These are phyloP conservation scores for Sycophila sp. DNA, from an alignment of 1,140 invertebrate genomes.

Conservation along the genomic window DNA sequence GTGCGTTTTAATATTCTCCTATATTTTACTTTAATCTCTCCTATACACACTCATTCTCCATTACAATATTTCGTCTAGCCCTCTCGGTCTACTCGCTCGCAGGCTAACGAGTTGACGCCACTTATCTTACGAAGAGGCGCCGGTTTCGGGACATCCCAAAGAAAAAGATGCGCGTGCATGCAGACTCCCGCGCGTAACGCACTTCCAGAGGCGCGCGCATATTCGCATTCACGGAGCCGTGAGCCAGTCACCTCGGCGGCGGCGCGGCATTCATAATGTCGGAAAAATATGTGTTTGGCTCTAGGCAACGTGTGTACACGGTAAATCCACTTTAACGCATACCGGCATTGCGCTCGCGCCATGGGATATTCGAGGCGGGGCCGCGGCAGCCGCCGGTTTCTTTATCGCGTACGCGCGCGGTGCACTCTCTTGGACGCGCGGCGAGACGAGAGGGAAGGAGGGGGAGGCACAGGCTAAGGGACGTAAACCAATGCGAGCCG, in stretches of 20 bases:
- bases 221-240: too few relatives aligned
- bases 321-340: slow-evolving; percentile 36
- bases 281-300: slow-evolving; percentile 39
- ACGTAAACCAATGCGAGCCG: slow-evolving; percentile 13
- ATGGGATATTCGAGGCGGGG: slow-evolving; percentile 40
- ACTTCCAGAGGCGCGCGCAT: too few relatives aligned
- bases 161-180: too few relatives aligned
- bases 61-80: too few relatives aligned
- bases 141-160: too few relatives aligned
- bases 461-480: neutral
- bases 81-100: too few relatives aligned
- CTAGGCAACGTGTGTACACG: slow-evolving; percentile 35
- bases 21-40: too few relatives aligned
- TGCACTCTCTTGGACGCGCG: neutral
- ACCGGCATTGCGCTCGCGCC: slow-evolving; percentile 6
- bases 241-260: neutral
- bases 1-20: too few relatives aligned
- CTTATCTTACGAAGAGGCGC: too few relatives aligned
- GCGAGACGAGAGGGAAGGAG: neutral
- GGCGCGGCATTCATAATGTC: slow-evolving; percentile 33
- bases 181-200: too few relatives aligned
- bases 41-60: too few relatives aligned
- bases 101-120: too few relatives aligned
- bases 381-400: slow-evolving; percentile 13
- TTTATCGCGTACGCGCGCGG: slow-evolving; percentile 17